These are phyloP conservation scores for Tadarida brasiliensis DNA, from an alignment of 2,797 vertebrate genomes.

Conservation along the genomic window DNA sequence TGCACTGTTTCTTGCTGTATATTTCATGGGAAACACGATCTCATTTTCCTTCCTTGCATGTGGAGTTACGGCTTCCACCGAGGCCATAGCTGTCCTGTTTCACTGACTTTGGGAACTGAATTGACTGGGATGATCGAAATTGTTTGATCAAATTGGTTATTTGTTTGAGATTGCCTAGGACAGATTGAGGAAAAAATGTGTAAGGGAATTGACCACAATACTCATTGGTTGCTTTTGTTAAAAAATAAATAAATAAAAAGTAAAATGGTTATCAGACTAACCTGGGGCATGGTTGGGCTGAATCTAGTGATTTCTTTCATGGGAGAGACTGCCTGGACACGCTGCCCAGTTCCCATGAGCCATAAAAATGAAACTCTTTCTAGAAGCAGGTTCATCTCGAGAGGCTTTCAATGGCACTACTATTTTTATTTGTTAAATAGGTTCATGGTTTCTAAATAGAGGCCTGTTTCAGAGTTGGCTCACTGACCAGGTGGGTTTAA, in stretches of 20 bases:
- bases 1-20: too few relatives aligned
- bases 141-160: too few relatives aligned
- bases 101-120: too few relatives aligned
- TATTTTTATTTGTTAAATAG: conserved; percentile 51
- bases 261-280: conserved; percentile 37
- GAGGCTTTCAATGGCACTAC: background rate
- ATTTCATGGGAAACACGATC: too few relatives aligned
- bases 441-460: too few relatives aligned
- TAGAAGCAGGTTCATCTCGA: background rate
- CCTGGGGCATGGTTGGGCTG: background rate
- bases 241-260: background rate
- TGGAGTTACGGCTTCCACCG: too few relatives aligned
- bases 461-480: too few relatives aligned
- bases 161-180: too few relatives aligned
- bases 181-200: background rate
- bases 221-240: conserved; percentile 34
- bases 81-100: too few relatives aligned
- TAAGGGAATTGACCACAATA: background rate
- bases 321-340: background rate
- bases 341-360: background rate
- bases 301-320: background rate
- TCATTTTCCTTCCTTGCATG: too few relatives aligned
- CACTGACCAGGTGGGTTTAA: too few relatives aligned
- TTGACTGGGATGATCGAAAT: too few relatives aligned
- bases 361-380: background rate